Conservation (phyloP, 2,113 vertebrate species). For the Mirza zaza region DNA sequence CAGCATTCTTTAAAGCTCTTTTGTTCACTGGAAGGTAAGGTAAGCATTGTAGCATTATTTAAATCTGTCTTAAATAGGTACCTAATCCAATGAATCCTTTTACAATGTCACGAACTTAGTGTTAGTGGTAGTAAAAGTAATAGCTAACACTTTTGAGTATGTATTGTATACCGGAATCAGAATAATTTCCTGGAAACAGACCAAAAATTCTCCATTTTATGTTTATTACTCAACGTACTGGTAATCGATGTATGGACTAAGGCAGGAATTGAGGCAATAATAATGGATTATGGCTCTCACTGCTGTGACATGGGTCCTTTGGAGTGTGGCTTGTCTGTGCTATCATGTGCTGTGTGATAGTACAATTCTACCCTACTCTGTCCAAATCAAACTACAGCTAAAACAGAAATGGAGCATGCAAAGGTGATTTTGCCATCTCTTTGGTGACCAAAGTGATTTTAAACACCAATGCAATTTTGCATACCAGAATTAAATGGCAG, state of each 20-base stretch:
- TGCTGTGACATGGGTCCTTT: background rate
- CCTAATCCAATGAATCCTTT: background rate
- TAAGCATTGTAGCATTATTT: background rate
- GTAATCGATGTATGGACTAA: background rate
- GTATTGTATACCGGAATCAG: background rate
- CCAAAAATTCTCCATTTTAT: background rate
- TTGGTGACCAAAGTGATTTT: background rate
- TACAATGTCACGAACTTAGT: background rate
- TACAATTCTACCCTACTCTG: background rate
- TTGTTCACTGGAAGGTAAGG: background rate
- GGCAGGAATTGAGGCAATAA: background rate
- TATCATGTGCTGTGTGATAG: background rate
- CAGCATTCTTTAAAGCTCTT: conserved; percentile 2
- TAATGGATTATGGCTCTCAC: background rate
- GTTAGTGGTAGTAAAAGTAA: background rate
- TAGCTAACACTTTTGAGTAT: background rate
- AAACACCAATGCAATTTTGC: background rate
- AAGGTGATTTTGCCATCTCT: background rate
- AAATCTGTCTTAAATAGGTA: background rate
- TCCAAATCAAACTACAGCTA: background rate
- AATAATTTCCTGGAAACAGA: background rate
- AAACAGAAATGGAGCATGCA: background rate
- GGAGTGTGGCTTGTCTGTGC: background rate
- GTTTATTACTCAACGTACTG: background rate
- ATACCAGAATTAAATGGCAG: background rate